Percentiles rank a stretch among this genome's conserved stretches.
Conservation (phyloP, 1,140 invertebrate genomes). For the Calephelis virginiensis region DNA sequence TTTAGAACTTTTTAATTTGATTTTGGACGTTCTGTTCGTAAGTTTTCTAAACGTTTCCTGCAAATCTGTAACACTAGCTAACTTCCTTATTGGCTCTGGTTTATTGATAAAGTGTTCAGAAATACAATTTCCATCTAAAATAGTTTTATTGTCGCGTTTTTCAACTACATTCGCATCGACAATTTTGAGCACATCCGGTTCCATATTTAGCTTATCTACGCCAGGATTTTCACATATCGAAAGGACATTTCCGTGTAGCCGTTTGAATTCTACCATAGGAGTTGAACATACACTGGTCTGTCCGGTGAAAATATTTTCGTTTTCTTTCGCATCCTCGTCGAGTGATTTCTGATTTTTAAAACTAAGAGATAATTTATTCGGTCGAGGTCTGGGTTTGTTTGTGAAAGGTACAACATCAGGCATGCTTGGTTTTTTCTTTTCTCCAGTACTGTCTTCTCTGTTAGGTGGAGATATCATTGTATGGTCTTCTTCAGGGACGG, state of each 20-base stretch:
- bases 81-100: slow-evolving; percentile 62
- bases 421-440: slow-evolving; percentile 59
- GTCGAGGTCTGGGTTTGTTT: slow-evolving; percentile 72
- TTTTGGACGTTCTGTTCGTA: slow-evolving; percentile 72
- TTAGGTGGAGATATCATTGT: slow-evolving; percentile 64
- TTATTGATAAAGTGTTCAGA: slow-evolving; percentile 73
- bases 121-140: slow-evolving; percentile 61
- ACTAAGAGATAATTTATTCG: slow-evolving; percentile 79
- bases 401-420: slow-evolving; percentile 75
- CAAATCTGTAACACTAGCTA: slow-evolving; percentile 77
- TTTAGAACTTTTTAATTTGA: slow-evolving; percentile 70
- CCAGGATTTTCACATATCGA: slow-evolving; percentile 83
- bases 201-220: slow-evolving; percentile 42
- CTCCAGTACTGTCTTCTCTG: slow-evolving; percentile 45
- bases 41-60: slow-evolving; percentile 78
- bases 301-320: slow-evolving; percentile 79
- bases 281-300: slow-evolving; percentile 86
- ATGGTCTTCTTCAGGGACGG: slow-evolving; percentile 86
- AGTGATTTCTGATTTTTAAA: slow-evolving; percentile 79
- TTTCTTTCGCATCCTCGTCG: slow-evolving; percentile 72
- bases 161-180: slow-evolving; percentile 56
- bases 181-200: slow-evolving; percentile 70
- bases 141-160: slow-evolving; percentile 62
- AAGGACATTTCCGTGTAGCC: slow-evolving; percentile 84
- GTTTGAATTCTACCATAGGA: slow-evolving; percentile 85